Conservation (phyloP, 2,113 vertebrate species). For the Gobiocypris rarus region DNA sequence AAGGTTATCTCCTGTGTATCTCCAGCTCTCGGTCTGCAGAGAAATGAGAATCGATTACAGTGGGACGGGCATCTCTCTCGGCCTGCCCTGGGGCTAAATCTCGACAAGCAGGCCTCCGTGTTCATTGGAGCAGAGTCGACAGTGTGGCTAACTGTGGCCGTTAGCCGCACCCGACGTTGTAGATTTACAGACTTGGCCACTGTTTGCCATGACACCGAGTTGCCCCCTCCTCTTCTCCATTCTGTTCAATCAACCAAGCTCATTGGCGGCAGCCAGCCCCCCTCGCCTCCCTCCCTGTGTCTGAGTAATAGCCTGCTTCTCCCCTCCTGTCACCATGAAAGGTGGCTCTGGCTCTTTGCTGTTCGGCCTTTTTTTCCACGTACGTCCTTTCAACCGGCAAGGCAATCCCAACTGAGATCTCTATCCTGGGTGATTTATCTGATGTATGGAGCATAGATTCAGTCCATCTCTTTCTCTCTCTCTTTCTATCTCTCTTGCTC, state of each 20-base stretch:
- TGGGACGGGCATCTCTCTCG: slow-evolving; percentile 14
- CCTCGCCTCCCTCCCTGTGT: slow-evolving; percentile 51
- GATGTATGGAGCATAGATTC: slow-evolving; percentile 66
- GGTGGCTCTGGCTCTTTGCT: slow-evolving; percentile 73
- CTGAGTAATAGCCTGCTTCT: slow-evolving; percentile 79
- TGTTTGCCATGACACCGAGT: slow-evolving; percentile 39
- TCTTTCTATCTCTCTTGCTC: slow-evolving; percentile 7
- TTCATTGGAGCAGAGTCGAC: slow-evolving; percentile 40
- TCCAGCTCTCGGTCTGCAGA: neutral
- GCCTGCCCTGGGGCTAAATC: slow-evolving; percentile 40
- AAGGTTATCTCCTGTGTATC: slow-evolving; percentile 53
- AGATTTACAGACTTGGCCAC: slow-evolving; percentile 35
- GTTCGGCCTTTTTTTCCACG: slow-evolving; percentile 70
- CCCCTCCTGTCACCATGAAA: slow-evolving; percentile 77
- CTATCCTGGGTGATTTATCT: slow-evolving; percentile 78
- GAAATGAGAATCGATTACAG: slow-evolving; percentile 45
- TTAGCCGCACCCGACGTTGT: slow-evolving; percentile 1
- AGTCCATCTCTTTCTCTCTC: slow-evolving; percentile 21
- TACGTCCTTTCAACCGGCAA: slow-evolving; percentile 74
- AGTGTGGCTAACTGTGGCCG: slow-evolving; percentile 40
- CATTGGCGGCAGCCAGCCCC: slow-evolving; percentile 41
- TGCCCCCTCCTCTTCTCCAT: slow-evolving; percentile 48
- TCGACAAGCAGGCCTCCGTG: slow-evolving; percentile 29
- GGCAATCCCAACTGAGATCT: slow-evolving; percentile 81
- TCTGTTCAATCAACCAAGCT: slow-evolving; percentile 62